Conservation (phyloP, 2,113 vertebrate genomes). For the Nesoenas mayeri region DNA sequence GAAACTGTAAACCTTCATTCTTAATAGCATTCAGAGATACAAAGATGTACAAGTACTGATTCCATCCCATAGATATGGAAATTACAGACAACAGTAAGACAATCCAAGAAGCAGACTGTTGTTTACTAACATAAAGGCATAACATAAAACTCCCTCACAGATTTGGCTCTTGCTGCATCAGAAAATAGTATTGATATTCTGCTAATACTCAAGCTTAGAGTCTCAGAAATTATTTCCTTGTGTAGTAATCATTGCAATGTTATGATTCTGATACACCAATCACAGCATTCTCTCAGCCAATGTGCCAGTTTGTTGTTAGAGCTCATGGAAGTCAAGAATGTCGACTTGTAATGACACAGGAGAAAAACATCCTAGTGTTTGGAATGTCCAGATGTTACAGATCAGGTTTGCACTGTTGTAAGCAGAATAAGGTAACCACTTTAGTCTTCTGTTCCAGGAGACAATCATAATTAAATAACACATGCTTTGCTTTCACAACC, state of each 20-base stretch:
- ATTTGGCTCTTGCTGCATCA: neutral
- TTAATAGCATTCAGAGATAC: conserved; percentile 31
- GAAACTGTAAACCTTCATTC: conserved; percentile 53
- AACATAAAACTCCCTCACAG: neutral
- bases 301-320: neutral
- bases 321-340: neutral
- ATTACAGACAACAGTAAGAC: neutral
- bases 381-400: neutral
- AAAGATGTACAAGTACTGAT: conserved; percentile 2
- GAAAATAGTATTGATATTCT: neutral
- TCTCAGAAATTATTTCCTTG: neutral
- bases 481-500: neutral
- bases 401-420: neutral
- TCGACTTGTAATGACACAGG: neutral
- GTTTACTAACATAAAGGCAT: neutral
- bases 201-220: neutral
- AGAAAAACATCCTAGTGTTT: neutral
- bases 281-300: neutral
- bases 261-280: neutral
- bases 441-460: neutral
- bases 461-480: neutral
- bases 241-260: neutral
- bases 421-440: neutral
- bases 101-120: neutral
- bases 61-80: neutral